phyloP scores from a whole-genome alignment of 2,797 vertebrate genomes.

The Lagodon rhomboides region DNA sequence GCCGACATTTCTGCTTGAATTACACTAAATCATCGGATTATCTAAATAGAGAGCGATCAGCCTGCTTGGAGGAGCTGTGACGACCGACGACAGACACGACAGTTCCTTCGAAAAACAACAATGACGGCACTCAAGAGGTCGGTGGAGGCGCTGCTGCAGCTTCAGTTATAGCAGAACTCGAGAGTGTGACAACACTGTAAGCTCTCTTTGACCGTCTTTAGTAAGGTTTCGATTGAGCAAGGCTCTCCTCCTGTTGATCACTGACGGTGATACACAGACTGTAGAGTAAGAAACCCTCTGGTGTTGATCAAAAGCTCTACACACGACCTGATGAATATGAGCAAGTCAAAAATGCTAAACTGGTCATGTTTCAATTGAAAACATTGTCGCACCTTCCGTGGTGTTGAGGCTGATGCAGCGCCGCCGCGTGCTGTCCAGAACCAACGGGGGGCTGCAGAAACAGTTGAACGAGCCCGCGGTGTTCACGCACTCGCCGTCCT shows the following conservation, averaged over 20 bases:
- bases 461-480: conserved; percentile 86
- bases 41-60: background rate
- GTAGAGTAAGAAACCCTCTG: no score
- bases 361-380: background rate
- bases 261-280: no score
- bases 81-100: no score
- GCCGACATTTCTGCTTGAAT: background rate
- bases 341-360: background rate
- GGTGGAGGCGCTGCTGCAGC: no score
- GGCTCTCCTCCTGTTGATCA: no score
- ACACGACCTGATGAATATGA: background rate
- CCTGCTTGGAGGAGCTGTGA: no score
- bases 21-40: background rate
- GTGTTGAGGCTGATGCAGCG: conserved; percentile 81
- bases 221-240: no score
- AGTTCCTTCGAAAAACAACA: no score
- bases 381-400: conserved; percentile 77
- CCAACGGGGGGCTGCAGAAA: conserved; percentile 86
- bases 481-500: conserved; percentile 85
- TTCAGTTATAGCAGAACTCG: no score
- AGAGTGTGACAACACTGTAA: no score
- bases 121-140: no score
- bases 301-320: background rate
- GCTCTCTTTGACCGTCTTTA: no score
- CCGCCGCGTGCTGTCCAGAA: conserved; percentile 79